Percentiles rank a stretch among this genome's conserved stretches.
Evolutionary conservation across 2,113 vertebrate genomes (phyloP).

Genomic region (Baryphthengus martii): DNA sequence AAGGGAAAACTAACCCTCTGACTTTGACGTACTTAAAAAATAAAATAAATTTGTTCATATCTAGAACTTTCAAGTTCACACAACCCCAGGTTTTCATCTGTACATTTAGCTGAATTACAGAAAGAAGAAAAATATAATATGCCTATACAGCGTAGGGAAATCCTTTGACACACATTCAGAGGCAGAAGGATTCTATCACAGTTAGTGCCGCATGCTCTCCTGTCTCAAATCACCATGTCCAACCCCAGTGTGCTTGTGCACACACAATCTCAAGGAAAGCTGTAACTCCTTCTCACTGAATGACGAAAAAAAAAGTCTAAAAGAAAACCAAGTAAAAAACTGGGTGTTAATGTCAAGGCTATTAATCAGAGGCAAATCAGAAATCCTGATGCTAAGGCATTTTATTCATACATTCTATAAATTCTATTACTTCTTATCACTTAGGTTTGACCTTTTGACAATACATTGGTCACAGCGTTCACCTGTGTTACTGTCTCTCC

Average conservation of each 20-base stretch:
- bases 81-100: neutral
- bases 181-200: neutral
- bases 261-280: neutral
- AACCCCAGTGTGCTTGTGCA: neutral
- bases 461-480: neutral
- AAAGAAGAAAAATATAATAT: neutral
- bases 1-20: neutral
- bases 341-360: neutral
- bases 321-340: neutral
- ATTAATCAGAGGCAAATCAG: conserved; percentile 2
- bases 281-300: neutral
- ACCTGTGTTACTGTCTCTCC: neutral
- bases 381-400: neutral
- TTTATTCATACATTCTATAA: conserved; percentile 1
- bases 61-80: neutral
- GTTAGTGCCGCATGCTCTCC: neutral
- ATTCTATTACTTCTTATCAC: conserved; percentile 5
- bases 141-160: neutral
- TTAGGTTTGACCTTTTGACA: conserved; percentile 34
- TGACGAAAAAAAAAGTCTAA: neutral
- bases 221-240: neutral
- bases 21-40: neutral
- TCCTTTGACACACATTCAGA: neutral
- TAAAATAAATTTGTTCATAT: neutral
- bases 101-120: neutral